A percentile compares a stretch with the other conserved stretches of the same genome.
Conservation (phyloP, 1,140 invertebrate species). For the Hypothenemus hampei region DNA sequence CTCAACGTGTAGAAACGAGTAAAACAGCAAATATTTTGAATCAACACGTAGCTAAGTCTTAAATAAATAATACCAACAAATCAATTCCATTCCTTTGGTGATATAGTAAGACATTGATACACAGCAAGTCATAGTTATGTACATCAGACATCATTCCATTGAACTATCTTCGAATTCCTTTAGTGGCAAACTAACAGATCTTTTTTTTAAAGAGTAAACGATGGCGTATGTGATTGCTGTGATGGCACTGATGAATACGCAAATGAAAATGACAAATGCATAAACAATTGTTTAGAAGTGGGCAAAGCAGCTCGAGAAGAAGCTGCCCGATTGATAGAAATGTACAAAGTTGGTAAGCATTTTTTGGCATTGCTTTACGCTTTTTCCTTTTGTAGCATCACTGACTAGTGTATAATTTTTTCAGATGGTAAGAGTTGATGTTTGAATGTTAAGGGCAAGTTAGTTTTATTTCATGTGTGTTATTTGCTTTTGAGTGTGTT, state of each 20-base stretch:
- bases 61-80: too few relatives aligned
- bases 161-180: too few relatives aligned
- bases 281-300: constrained; percentile 77
- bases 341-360: constrained; percentile 63
- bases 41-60: too few relatives aligned
- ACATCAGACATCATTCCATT: too few relatives aligned
- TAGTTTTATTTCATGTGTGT: not conserved
- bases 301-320: constrained; percentile 74
- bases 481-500: not conserved
- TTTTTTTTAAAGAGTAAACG: constrained; percentile 65
- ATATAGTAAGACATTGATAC: too few relatives aligned
- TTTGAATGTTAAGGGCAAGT: not conserved
- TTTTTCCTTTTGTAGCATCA: not conserved
- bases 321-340: constrained; percentile 63
- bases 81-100: too few relatives aligned
- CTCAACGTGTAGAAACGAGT: too few relatives aligned
- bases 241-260: constrained; percentile 86
- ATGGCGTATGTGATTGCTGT: constrained; percentile 98
- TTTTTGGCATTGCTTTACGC: not conserved
- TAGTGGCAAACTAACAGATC: too few relatives aligned
- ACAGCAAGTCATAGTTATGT: too few relatives aligned
- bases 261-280: constrained; percentile 55
- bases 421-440: constrained; percentile 8
- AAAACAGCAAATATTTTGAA: too few relatives aligned
- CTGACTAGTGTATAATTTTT: not conserved